A percentile compares a stretch with the other conserved stretches of the same genome.
These are phyloP conservation scores for Virgularia gustaviana DNA, from an alignment of 92 coral and sea anemone genomes.

Conservation along the genomic window DNA sequence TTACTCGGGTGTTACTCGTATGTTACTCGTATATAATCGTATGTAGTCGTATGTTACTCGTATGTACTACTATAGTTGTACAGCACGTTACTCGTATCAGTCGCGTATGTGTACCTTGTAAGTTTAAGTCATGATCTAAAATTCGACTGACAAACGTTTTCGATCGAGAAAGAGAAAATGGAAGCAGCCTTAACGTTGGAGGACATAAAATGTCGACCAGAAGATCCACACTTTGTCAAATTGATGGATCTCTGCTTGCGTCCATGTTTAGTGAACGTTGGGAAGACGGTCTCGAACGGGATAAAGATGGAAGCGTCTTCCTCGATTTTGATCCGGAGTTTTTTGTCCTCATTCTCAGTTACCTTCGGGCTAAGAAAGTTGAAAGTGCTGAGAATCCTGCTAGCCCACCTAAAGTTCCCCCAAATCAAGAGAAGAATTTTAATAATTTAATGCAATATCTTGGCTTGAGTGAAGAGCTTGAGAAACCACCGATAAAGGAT, in stretches of 20 bases:
- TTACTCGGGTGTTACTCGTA: too few species aligned
- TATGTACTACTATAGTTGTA: too few species aligned
- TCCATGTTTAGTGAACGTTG: conserved; percentile 21
- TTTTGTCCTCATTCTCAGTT: conserved; percentile 1
- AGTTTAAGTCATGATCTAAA: too few species aligned
- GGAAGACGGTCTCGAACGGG: conserved; percentile 7
- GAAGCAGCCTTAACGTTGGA: neutral
- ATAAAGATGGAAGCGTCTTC: conserved; percentile 19
- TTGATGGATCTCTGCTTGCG: conserved; percentile 13
- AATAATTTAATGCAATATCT: conserved; percentile 5
- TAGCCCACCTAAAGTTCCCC: neutral
- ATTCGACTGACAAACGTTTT: too few species aligned
- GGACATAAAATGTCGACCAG: conserved; percentile 2
- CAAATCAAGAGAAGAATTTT: conserved; percentile 6
- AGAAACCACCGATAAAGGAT: neutral
- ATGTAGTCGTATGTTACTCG: too few species aligned
- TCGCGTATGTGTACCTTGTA: too few species aligned
- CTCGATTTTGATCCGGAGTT: conserved; percentile 2
- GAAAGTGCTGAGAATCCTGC: conserved; percentile 25
- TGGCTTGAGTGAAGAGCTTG: neutral
- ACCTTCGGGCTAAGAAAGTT: conserved; percentile 9
- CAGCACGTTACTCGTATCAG: too few species aligned
- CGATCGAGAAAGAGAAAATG: conserved; percentile 13
- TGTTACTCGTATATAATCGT: too few species aligned
- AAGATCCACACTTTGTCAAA: conserved; percentile 19